Evolutionary conservation across 2,888 invertebrate genomes (phyloP).

Genomic region (Thera obeliscata): DNA sequence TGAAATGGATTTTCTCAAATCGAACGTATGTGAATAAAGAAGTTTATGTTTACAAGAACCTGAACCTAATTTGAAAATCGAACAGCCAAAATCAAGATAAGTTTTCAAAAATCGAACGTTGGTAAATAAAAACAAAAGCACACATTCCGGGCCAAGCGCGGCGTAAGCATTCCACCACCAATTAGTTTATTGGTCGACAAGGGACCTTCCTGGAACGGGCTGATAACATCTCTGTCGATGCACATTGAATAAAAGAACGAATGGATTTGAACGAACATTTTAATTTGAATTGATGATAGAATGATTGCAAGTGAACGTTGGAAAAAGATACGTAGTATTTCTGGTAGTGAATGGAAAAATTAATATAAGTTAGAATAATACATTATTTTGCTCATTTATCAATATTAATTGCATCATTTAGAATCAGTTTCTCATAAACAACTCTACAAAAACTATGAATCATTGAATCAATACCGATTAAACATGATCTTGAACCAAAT

Average conservation of each 20-base stretch:
- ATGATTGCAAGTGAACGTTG: slow-evolving; percentile 4
- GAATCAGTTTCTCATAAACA: neutral
- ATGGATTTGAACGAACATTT: slow-evolving; percentile 16
- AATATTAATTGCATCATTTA: neutral
- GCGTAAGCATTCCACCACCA: slow-evolving; percentile 74
- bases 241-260: slow-evolving; percentile 19
- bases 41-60: too few species aligned
- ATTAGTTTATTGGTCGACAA: slow-evolving; percentile 83
- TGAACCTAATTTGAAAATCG: neutral
- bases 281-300: too few species aligned
- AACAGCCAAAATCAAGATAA: slow-evolving; percentile 28
- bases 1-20: too few species aligned
- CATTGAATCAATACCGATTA: slow-evolving; percentile 1
- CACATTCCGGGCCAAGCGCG: slow-evolving; percentile 44
- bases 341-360: neutral
- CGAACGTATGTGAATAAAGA: too few species aligned
- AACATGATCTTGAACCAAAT: slow-evolving; percentile 23
- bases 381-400: neutral
- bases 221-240: slow-evolving; percentile 66
- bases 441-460: neutral
- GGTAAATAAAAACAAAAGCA: slow-evolving; percentile 36
- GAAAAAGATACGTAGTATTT: neutral
- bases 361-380: too few species aligned
- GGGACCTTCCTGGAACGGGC: slow-evolving; percentile 78
- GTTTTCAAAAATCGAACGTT: slow-evolving; percentile 33